Conservation (phyloP, 2,888 invertebrate genomes). For the Oscheius myriophilus region DNA sequence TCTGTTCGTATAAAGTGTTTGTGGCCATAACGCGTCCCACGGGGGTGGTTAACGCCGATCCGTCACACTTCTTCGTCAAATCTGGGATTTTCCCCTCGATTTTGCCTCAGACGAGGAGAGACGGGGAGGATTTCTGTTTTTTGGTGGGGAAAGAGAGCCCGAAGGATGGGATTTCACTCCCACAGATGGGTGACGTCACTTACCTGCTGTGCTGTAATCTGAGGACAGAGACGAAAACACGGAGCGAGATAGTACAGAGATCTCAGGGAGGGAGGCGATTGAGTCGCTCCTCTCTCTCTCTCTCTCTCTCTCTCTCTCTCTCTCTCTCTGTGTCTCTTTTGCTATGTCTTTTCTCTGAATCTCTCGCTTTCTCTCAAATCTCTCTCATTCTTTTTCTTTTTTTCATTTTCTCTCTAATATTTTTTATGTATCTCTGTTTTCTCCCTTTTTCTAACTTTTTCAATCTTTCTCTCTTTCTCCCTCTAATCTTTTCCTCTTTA, state of each 20-base stretch:
- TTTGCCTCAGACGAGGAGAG: neutral
- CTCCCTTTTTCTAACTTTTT: neutral
- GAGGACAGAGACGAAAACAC: neutral
- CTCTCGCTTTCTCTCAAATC: neutral
- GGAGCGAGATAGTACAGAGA: neutral
- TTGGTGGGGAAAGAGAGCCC: neutral
- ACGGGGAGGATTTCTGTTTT: neutral
- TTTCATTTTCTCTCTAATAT: neutral
- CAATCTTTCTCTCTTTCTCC: neutral
- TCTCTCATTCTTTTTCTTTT: conserved; percentile 2
- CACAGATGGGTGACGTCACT: no score
- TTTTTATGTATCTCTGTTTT: neutral
- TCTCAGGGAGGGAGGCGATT: neutral
- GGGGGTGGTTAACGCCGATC: neutral
- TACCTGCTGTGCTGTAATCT: no score
- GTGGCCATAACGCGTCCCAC: no score
- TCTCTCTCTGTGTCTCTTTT: neutral
- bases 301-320: conserved; percentile 3
- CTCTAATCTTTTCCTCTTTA: neutral
- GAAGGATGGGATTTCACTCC: neutral
- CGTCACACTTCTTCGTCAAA: conserved; percentile 1
- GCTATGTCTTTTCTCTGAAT: neutral
- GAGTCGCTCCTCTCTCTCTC: neutral
- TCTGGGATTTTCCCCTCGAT: neutral
- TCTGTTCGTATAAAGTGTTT: no score